These are phyloP conservation scores for Virgularia gustaviana DNA, from an alignment of 92 coral and sea anemone species.

Conservation along the genomic window DNA sequence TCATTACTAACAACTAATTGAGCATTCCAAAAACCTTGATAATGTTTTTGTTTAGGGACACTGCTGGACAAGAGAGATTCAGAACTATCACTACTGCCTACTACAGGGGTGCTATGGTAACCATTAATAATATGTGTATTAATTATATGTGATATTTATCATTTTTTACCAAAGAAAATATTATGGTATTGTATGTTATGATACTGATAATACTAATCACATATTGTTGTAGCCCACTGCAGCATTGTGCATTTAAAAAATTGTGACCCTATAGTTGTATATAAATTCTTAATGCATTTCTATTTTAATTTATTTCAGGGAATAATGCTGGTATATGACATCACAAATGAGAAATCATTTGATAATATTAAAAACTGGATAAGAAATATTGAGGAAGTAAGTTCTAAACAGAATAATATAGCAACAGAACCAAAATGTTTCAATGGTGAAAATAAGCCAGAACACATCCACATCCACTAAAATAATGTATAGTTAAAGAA, in stretches of 20 bases:
- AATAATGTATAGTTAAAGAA: background rate
- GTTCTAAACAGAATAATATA: background rate
- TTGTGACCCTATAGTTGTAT: background rate
- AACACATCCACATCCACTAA: too few relatives aligned
- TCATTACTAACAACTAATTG: too few relatives aligned
- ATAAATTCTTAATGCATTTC: background rate
- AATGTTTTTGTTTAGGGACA: constrained; percentile 62
- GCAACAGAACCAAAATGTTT: background rate
- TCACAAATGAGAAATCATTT: constrained; percentile 91
- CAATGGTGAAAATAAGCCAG: background rate
- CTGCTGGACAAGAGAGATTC: constrained; percentile 99
- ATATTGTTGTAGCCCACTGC: too few relatives aligned
- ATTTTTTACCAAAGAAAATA: background rate
- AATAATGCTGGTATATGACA: constrained; percentile 97
- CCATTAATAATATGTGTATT: background rate
- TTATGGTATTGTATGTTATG: background rate
- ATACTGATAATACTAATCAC: too few relatives aligned
- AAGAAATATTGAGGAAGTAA: constrained; percentile 97
- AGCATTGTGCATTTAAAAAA: background rate
- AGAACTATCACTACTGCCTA: constrained; percentile 97
- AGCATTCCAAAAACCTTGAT: background rate
- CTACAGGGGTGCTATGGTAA: constrained; percentile 98
- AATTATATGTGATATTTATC: background rate
- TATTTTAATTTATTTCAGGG: constrained; percentile 46
- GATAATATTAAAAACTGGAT: constrained; percentile 96